Evolutionary conservation across 2,113 vertebrate species (phyloP), one percentile per base, ranked within the genome.

Genomic region (Talpa occidentalis): DNA sequence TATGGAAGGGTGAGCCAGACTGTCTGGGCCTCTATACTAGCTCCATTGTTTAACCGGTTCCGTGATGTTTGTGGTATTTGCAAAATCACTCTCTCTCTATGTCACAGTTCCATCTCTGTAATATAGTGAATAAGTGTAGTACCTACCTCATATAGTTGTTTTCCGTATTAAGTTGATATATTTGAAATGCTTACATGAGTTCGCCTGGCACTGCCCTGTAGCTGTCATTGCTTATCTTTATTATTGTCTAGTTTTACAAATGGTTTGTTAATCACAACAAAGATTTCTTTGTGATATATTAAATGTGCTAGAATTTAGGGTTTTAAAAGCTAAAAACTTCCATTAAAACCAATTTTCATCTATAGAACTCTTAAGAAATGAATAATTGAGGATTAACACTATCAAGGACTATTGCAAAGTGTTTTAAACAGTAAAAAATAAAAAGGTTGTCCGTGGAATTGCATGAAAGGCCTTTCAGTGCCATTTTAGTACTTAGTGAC

Each of bases 261-360:
- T 62, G 32, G 10, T 60, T 56, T 70, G 60, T 52, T 83, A 78
- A 44, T 32, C 94, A 37, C 37, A 35, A 19, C 35, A 85, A 42
- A 35, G n/a, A 70, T 87, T 76, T 60, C 54, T 62, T 85, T 87
- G n/a, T 54, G 37, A 59, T 40, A 70, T 87, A 64, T 35, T 73
- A 28, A 82, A 40, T 37, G 1, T 60, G 22, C 9, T 90, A 49
- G 37, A 17, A 52, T 59, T 94, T 94, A 69, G 44, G 6, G 26
- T 89, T 95, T 56, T 81, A 67, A 59, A 88, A 86, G n/a, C 28
- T 81, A 42, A 77, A 78, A 47, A 15, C 76, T 87, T 70, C 10
- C 73, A 26, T 2, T 67, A 67, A 64, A n/a, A 26, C 21, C n/a
- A 80, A 28, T 91, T 93, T 93, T 82, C 2, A 69, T 90, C 44